These are phyloP conservation scores for Chorisops tibialis DNA, from an alignment of 2,888 invertebrate species.

Conservation along the genomic window DNA sequence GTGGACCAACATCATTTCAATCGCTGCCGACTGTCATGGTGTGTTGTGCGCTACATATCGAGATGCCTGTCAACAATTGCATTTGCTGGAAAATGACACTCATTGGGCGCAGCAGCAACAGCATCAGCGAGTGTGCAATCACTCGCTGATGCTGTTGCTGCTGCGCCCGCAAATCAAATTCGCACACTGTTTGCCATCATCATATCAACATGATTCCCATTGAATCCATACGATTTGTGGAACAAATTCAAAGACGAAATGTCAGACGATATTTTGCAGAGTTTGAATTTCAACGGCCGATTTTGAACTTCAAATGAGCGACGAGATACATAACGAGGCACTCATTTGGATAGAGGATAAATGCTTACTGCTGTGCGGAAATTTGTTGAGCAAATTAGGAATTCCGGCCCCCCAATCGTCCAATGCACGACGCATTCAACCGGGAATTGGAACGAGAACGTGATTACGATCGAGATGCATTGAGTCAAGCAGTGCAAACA, in stretches of 20 bases:
- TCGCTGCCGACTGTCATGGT: not conserved
- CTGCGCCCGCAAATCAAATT: constrained; percentile 36
- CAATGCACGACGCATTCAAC: constrained; percentile 34
- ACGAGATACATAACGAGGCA: constrained; percentile 35
- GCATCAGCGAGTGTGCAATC: no score
- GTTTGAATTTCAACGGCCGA: no score
- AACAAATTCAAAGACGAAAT: constrained; percentile 34
- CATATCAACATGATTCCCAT: no score
- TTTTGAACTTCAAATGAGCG: no score
- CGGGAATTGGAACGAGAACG: constrained; percentile 36
- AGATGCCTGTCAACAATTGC: no score
- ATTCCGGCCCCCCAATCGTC: constrained; percentile 37
- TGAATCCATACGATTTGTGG: constrained; percentile 32
- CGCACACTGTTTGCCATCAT: constrained; percentile 36
- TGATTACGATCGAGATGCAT: constrained; percentile 35
- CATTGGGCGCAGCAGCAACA: no score
- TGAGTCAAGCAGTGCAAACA: no score
- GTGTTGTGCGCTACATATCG: no score
- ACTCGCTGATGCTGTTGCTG: constrained; percentile 32
- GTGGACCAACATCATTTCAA: not conserved
- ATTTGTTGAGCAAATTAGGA: constrained; percentile 35
- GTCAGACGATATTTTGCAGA: constrained; percentile 36
- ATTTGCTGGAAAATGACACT: no score
- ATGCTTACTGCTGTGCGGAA: constrained; percentile 36
- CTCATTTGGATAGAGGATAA: constrained; percentile 38